Evolutionary conservation across 2,113 vertebrate species (phyloP).

Genomic region (Eulemur rufifrons): DNA sequence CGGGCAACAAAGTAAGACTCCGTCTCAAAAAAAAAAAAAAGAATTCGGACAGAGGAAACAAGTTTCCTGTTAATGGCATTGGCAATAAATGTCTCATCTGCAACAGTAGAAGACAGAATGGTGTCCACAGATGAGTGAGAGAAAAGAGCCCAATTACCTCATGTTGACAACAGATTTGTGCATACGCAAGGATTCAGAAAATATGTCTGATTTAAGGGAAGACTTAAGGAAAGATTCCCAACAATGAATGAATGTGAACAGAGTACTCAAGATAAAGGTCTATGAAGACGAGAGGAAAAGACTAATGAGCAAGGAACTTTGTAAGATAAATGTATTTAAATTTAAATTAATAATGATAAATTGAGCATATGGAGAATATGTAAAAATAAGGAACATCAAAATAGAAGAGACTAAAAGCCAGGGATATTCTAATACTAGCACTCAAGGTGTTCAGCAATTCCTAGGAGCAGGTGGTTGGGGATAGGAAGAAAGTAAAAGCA

Average conservation of each 20-base stretch:
- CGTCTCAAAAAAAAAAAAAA: neutral
- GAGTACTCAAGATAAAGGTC: neutral
- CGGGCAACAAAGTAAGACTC: no score
- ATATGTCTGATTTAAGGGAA: neutral
- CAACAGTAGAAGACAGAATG: neutral
- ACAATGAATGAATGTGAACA: neutral
- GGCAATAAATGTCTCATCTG: neutral
- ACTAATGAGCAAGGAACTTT: no score
- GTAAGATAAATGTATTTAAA: neutral
- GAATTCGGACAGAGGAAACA: neutral
- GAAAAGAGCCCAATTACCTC: neutral
- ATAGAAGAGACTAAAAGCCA: neutral
- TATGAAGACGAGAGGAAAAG: neutral
- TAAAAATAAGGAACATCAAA: neutral
- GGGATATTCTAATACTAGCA: neutral
- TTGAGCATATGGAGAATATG: neutral
- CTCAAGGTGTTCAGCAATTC: neutral
- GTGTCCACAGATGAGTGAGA: neutral
- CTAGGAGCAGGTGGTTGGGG: neutral
- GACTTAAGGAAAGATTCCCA: neutral
- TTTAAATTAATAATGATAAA: neutral
- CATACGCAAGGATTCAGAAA: neutral
- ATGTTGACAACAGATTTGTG: neutral
- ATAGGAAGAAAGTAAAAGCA: neutral
- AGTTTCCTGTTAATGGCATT: neutral